These are phyloP conservation scores for Halcyon malimbica DNA, from an alignment of 2,113 vertebrate species.

Conservation along the genomic window DNA sequence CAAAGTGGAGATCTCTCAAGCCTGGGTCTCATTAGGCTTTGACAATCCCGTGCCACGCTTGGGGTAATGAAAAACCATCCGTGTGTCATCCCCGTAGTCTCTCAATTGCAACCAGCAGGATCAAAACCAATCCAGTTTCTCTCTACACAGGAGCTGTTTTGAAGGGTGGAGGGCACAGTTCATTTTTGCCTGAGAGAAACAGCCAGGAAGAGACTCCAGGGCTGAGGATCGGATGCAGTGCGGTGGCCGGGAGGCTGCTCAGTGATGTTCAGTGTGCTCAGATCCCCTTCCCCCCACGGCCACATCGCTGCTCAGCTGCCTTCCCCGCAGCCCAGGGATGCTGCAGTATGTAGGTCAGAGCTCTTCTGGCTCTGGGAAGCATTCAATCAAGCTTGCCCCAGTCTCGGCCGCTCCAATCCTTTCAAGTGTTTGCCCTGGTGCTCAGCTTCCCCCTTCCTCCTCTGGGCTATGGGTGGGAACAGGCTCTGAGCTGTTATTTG, in stretches of 20 bases:
- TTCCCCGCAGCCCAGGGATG: neutral
- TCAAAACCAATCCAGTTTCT: neutral
- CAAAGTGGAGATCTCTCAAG: neutral
- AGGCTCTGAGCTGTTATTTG: neutral
- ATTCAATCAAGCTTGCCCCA: neutral
- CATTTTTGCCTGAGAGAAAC: neutral
- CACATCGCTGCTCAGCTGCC: neutral
- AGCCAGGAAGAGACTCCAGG: neutral
- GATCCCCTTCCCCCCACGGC: neutral
- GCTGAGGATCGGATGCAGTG: neutral
- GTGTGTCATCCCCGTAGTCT: neutral
- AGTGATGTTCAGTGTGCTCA: fast-evolving
- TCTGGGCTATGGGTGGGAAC: neutral
- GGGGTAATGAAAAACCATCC: neutral
- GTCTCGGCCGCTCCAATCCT: neutral
- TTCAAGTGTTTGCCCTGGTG: neutral
- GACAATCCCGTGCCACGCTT: neutral
- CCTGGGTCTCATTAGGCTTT: neutral
- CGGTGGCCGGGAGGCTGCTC: neutral
- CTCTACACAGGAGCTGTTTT: neutral
- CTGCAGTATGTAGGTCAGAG: slow-evolving; percentile 53
- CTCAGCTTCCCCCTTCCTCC: neutral
- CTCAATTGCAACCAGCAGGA: neutral
- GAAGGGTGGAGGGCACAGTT: neutral
- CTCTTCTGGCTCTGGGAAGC: neutral